Base-by-base conservation (phyloP, 2,113 vertebrate genomes). In the Tinamus guttatus region DNA sequence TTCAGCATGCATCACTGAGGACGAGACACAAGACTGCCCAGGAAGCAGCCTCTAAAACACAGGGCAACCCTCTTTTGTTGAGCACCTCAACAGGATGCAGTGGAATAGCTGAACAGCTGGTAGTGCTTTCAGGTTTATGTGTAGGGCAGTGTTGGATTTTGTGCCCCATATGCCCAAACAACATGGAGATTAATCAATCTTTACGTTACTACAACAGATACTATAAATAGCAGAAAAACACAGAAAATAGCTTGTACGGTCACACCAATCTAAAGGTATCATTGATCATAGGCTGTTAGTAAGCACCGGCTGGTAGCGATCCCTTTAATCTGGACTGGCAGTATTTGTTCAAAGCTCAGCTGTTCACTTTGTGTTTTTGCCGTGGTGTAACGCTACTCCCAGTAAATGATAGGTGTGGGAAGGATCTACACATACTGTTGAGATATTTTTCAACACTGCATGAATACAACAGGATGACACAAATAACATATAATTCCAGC, bases 401-500 rank as follows among this genome's bases (percentile, higher is more conserved):
- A 75, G 54, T 79, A 89, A 74, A 73, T 16, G 18, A n/a, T 8
- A 47, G 77, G 74, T 71, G 45, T 78, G 34, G 59, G 15, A 58
- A 58, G 38, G 52, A 54, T 27, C 30, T 24, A 62, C 40, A 47
- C 36, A 71, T 69, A 85, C 45, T 84, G 89, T 13, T 89, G 80
- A 95, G 94, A 94, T 69, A 71, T 10, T 90, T 87, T 78, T 59
- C 74, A 89, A 68, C 49, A 85, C 36, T 34, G 45, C 49, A 52
- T 43, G 65, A 95, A 89, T 36, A 52, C 36, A 96, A 84, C 25
- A 56, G 38, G 40, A 68, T 58, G 68, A 87, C 87, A 94, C 17
- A 79, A 82, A 75, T 34, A 79, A 87, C 90, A 94, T 18, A 36
- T 63, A 94, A 95, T 89, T 94, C 81, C 81, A 95, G 81, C 92